Evolutionary conservation across 2,797 vertebrate genomes (phyloP).

Genomic region (Paedocypris micromegethes): DNA sequence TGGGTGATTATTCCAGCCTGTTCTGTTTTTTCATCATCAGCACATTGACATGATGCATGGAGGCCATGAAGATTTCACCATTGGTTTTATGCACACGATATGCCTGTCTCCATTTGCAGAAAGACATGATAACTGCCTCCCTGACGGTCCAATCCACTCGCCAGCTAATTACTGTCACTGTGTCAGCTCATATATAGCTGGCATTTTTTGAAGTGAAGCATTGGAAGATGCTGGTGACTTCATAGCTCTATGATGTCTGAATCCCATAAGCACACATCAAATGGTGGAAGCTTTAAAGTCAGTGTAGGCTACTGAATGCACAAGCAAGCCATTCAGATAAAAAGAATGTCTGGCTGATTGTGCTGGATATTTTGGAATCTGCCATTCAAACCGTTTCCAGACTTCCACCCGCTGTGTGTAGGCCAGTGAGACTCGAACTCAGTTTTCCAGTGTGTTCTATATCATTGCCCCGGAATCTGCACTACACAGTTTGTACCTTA

Average conservation of each 20-base stretch:
- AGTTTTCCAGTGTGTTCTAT: too few species aligned
- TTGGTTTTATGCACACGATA: slow-evolving; percentile 28
- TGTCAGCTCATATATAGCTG: slow-evolving; percentile 44
- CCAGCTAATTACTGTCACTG: slow-evolving; percentile 45
- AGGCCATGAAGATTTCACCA: slow-evolving; percentile 16
- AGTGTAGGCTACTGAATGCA: too few species aligned
- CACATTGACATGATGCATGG: slow-evolving; percentile 5
- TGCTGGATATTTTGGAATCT: too few species aligned
- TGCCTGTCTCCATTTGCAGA: slow-evolving; percentile 37
- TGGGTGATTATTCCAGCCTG: too few species aligned
- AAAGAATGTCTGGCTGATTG: too few species aligned
- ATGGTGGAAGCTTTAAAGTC: too few species aligned
- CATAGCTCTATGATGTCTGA: slow-evolving; percentile 16
- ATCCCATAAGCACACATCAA: slow-evolving; percentile 10
- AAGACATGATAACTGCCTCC: slow-evolving; percentile 28
- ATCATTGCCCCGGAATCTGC: too few species aligned
- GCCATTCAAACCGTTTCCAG: too few species aligned
- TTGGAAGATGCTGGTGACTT: slow-evolving; percentile 37
- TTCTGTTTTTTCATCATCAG: slow-evolving; percentile 8
- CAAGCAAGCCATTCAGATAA: too few species aligned
- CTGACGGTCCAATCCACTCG: slow-evolving; percentile 31
- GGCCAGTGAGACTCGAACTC: too few species aligned
- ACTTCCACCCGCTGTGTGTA: too few species aligned
- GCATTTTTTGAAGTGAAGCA: slow-evolving; percentile 36
- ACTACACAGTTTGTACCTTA: too few species aligned